phyloP scores from a whole-genome alignment of 2,888 invertebrate species.

The Drosophila bunnanda region DNA sequence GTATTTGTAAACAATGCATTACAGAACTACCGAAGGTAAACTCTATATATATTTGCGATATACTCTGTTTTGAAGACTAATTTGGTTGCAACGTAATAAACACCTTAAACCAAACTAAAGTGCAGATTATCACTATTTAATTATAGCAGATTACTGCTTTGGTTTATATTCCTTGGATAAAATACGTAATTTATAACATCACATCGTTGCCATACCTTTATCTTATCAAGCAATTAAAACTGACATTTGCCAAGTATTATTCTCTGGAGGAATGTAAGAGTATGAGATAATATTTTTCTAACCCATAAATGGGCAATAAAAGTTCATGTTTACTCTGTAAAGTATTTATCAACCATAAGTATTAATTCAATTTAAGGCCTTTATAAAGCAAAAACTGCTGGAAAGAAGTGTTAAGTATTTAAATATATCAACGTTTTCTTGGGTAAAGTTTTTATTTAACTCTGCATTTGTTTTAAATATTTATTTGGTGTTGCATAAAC shows the following conservation, averaged over 20 bases:
- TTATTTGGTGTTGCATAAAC: conserved; percentile 68
- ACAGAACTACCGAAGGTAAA: background rate
- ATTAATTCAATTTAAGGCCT: too few relatives aligned
- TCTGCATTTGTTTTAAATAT: conserved; percentile 52
- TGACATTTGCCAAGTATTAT: background rate
- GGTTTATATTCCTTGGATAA: background rate
- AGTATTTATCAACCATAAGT: background rate
- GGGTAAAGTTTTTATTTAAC: background rate
- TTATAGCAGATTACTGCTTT: background rate
- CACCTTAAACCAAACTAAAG: too few relatives aligned
- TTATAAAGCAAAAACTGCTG: too few relatives aligned
- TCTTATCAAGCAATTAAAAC: conserved; percentile 15
- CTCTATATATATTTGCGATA: background rate
- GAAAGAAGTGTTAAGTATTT: background rate
- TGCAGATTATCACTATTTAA: background rate
- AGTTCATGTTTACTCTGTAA: background rate
- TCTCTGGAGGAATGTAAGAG: background rate
- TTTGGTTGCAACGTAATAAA: background rate
- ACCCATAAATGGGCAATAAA: background rate
- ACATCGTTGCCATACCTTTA: background rate
- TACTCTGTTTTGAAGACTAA: background rate
- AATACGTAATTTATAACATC: background rate
- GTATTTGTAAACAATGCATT: conserved; percentile 3
- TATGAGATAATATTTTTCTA: background rate
- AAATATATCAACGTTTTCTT: background rate